phyloP scores from a whole-genome alignment of 2,888 invertebrate genomes.

The Macrosoma leucophasiata region DNA sequence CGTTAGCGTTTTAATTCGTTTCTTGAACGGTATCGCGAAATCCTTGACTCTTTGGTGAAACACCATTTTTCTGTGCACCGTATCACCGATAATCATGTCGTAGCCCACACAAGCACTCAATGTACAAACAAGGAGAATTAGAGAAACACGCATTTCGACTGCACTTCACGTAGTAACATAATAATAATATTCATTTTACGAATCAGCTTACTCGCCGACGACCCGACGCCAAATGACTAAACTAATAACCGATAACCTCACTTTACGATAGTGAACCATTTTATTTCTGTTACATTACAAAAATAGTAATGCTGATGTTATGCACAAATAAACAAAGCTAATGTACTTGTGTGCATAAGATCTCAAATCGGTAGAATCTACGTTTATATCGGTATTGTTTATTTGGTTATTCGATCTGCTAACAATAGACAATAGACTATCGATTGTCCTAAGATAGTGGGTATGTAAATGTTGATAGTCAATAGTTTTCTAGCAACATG shows the following conservation, averaged over 20 bases:
- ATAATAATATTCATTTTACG: constrained; percentile 24
- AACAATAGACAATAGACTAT: constrained; percentile 37
- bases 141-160: constrained; percentile 51
- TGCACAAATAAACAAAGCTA: constrained; percentile 9
- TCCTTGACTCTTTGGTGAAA: constrained; percentile 67
- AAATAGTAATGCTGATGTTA: constrained; percentile 1
- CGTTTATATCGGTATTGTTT: constrained; percentile 12
- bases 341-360: constrained; percentile 12
- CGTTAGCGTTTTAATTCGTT: constrained; percentile 53
- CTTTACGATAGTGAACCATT: constrained; percentile 29
- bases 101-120: constrained; percentile 41
- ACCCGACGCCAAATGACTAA: constrained; percentile 33
- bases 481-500: constrained; percentile 22
- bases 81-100: constrained; percentile 67
- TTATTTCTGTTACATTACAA: constrained; percentile 13
- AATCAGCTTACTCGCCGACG: constrained; percentile 25
- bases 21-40: constrained; percentile 66
- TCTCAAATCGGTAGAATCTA: constrained; percentile 10
- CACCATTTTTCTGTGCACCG: constrained; percentile 67
- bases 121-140: constrained; percentile 37
- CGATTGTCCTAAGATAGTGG: constrained; percentile 25
- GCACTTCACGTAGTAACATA: constrained; percentile 28
- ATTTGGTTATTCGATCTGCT: constrained; percentile 14
- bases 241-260: constrained; percentile 42
- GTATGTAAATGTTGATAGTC: constrained; percentile 19